phyloP scores from a whole-genome alignment of 2,113 vertebrate genomes.

The Gobio gobio region DNA sequence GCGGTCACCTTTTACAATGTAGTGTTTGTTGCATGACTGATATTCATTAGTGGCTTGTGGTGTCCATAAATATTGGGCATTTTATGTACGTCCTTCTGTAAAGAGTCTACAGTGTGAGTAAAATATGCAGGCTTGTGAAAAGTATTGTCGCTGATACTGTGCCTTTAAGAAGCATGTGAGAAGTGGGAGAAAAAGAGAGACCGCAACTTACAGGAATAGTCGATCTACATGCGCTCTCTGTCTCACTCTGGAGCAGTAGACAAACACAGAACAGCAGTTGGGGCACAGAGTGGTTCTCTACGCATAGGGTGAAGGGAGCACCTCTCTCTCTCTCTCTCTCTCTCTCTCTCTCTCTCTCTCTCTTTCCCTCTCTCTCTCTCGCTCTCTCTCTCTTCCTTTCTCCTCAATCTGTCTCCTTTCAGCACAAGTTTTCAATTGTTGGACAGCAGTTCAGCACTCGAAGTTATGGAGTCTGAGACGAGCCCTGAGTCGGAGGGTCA shows the following conservation, averaged over 20 bases:
- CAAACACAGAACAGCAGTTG: slow-evolving; percentile 36
- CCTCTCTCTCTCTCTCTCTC: neutral
- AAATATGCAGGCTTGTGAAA: neutral
- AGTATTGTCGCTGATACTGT: slow-evolving; percentile 21
- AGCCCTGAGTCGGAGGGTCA: slow-evolving; percentile 62
- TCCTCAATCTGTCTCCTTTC: slow-evolving; percentile 6
- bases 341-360: neutral
- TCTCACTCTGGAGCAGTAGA: slow-evolving; percentile 4
- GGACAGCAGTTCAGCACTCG: slow-evolving; percentile 34
- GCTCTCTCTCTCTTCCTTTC: neutral
- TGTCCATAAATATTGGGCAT: neutral
- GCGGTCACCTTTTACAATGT: neutral
- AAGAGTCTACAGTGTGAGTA: neutral
- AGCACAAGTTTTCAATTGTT: slow-evolving; percentile 18
- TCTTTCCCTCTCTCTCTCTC: neutral
- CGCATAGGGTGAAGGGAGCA: neutral
- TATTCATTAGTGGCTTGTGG: neutral
- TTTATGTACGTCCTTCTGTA: neutral
- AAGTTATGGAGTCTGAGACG: slow-evolving; percentile 69
- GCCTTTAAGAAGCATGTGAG: slow-evolving; percentile 51
- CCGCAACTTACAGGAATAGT: slow-evolving; percentile 33
- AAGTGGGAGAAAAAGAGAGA: slow-evolving; percentile 36
- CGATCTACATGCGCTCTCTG: slow-evolving; percentile 39
- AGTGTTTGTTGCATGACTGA: neutral
- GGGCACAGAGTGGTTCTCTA: slow-evolving; percentile 31